A percentile compares a stretch with the other conserved stretches of the same genome.
These are phyloP conservation scores for Stomatorhinus ivindoensis DNA, from an alignment of 2,113 vertebrate species.

Conservation along the genomic window DNA sequence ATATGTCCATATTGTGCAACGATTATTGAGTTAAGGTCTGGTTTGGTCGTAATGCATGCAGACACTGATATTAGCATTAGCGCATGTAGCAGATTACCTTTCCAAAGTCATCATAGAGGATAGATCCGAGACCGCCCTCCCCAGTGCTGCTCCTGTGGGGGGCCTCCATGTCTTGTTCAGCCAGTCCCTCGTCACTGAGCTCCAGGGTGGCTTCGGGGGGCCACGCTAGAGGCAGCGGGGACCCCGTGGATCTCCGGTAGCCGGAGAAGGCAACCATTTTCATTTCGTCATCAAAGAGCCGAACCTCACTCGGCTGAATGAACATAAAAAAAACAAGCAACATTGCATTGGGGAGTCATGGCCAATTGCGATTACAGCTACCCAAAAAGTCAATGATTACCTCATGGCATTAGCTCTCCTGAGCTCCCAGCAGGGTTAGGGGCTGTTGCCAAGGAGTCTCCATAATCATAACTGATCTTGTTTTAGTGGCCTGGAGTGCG, in stretches of 20 bases:
- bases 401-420: conserved; percentile 29
- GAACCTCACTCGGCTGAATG: conserved; percentile 47
- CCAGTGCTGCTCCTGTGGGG: neutral
- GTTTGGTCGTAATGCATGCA: neutral
- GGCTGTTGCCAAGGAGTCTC: conserved; percentile 33
- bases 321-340: conserved; percentile 33
- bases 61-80: neutral
- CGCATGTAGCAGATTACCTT: conserved; percentile 8
- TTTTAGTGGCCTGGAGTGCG: conserved; percentile 26
- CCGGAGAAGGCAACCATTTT: conserved; percentile 31
- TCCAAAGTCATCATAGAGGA: neutral
- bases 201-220: neutral
- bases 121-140: neutral
- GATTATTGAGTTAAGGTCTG: neutral
- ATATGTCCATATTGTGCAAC: neutral
- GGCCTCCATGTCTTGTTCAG: conserved; percentile 19
- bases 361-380: conserved; percentile 38
- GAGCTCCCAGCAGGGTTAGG: conserved; percentile 40
- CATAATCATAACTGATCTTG: conserved; percentile 34
- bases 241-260: conserved; percentile 34
- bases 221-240: conserved; percentile 21
- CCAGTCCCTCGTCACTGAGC: conserved; percentile 29
- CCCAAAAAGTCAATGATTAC: conserved; percentile 32
- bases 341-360: conserved; percentile 31
- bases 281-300: conserved; percentile 38